phyloP scores from a whole-genome alignment of 2,113 vertebrate species.

The Varanus komodoensis region DNA sequence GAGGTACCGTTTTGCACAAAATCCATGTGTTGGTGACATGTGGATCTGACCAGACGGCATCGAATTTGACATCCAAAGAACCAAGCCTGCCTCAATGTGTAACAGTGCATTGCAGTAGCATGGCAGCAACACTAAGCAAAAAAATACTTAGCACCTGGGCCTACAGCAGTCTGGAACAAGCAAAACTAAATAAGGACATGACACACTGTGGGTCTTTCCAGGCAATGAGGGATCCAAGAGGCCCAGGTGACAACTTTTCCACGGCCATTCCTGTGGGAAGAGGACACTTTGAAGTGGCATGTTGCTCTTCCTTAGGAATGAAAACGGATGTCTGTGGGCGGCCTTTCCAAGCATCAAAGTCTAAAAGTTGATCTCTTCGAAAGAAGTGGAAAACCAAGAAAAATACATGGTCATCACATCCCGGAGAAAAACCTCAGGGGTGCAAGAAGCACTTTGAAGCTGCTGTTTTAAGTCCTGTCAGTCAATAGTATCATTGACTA shows the following conservation, averaged over 20 bases:
- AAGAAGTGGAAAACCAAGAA: not conserved
- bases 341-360: not conserved
- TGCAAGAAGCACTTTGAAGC: not conserved
- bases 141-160: no score
- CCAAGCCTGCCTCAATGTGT: no score
- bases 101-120: no score
- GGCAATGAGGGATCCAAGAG: not conserved
- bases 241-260: not conserved
- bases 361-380: not conserved
- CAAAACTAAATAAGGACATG: not conserved
- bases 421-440: not conserved
- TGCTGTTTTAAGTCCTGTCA: not conserved
- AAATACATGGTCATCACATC: not conserved
- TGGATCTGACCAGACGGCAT: no score
- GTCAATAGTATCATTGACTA: not conserved
- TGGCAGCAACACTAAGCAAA: no score
- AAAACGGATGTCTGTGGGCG: not conserved
- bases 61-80: no score
- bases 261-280: not conserved
- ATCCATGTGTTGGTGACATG: no score
- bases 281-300: not conserved
- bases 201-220: not conserved
- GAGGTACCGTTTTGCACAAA: no score
- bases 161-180: not conserved
- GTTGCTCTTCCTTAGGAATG: not conserved